Conservation (phyloP, 2,797 vertebrate genomes). For the Mormyrus hasselquistii region DNA sequence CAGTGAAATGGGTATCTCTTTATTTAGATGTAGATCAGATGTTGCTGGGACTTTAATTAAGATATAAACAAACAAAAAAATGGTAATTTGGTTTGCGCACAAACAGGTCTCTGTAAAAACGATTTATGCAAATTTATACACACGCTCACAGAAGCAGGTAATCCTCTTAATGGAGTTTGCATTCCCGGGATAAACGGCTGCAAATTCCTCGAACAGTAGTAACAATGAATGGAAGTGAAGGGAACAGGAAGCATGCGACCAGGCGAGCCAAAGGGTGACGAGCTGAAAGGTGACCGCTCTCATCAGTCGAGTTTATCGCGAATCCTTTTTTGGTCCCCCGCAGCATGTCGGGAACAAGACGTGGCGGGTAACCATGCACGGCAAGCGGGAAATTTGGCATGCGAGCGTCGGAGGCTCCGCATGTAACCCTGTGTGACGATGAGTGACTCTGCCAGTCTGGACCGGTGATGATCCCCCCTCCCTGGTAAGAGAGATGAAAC, state of each 20-base stretch:
- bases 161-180: constrained; percentile 4
- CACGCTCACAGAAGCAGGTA: not conserved
- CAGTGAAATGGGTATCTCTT: not conserved
- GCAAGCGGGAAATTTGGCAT: not conserved
- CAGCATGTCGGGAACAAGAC: not conserved
- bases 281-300: not conserved
- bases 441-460: not conserved
- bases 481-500: not conserved
- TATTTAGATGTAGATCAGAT: not conserved
- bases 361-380: not conserved
- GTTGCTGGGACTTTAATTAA: not conserved
- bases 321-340: not conserved
- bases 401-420: not conserved
- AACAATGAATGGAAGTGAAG: not conserved
- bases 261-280: not conserved
- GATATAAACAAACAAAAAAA: constrained; percentile 8
- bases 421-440: not conserved
- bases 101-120: not conserved
- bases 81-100: not conserved
- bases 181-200: not conserved
- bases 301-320: not conserved
- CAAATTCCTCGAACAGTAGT: not conserved
- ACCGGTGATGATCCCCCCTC: not conserved
- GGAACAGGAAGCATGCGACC: not conserved
- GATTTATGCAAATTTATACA: not conserved